phyloP scores from a whole-genome alignment of 2,888 invertebrate species.

The Hypena proboscidalis region DNA sequence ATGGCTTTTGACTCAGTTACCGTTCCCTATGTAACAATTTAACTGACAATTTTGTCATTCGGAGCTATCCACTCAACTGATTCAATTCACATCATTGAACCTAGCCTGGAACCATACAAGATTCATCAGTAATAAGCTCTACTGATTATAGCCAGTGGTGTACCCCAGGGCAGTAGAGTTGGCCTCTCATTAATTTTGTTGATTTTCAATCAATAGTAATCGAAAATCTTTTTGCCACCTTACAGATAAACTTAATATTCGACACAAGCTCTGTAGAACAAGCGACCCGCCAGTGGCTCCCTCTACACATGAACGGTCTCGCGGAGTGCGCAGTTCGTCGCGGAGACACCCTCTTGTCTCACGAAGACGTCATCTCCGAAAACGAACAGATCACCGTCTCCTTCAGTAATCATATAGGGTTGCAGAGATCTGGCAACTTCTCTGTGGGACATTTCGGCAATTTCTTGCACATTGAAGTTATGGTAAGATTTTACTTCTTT shows the following conservation, averaged over 20 bases:
- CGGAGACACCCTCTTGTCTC: conserved; percentile 83
- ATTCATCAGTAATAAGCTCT: too few species aligned
- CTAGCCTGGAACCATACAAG: too few species aligned
- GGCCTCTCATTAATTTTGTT: too few species aligned
- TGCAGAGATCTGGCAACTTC: conserved; percentile 86
- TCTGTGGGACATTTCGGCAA: conserved; percentile 90
- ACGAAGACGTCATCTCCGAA: conserved; percentile 91
- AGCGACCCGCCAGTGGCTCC: conserved; percentile 89
- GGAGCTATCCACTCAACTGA: too few species aligned
- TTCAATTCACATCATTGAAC: too few species aligned
- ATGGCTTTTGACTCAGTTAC: too few species aligned
- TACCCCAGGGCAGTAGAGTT: too few species aligned
- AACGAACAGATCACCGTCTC: conserved; percentile 91
- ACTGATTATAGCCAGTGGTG: too few species aligned
- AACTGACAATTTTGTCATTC: too few species aligned
- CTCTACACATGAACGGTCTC: conserved; percentile 90
- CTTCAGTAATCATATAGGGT: conserved; percentile 87
- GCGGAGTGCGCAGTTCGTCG: conserved; percentile 90
- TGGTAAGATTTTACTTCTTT: conserved; percentile 82
- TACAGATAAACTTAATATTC: conserved; percentile 89
- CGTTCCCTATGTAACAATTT: too few species aligned
- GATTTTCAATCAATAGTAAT: too few species aligned
- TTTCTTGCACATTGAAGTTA: conserved; percentile 87
- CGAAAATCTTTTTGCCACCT: background rate
- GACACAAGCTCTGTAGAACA: conserved; percentile 87